Evolutionary conservation across 2,113 vertebrate genomes (phyloP).

Genomic region (Lophius piscatorius): DNA sequence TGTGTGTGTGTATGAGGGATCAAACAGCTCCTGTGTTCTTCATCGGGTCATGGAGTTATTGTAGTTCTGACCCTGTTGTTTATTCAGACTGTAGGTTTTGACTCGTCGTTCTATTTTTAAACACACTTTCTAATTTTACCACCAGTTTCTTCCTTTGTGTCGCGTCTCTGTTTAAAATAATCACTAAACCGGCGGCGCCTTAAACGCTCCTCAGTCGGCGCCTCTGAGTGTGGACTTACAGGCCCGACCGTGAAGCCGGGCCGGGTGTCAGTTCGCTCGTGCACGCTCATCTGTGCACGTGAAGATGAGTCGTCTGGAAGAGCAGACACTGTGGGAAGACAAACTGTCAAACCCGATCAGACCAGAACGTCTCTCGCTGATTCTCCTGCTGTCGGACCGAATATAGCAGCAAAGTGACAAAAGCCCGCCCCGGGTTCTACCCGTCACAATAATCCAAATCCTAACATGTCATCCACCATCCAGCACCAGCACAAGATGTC

Average conservation of each 20-base stretch:
- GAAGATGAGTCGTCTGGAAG: slow-evolving; percentile 32
- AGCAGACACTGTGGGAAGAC: slow-evolving; percentile 35
- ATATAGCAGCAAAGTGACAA: slow-evolving; percentile 64
- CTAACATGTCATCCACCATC: slow-evolving; percentile 46
- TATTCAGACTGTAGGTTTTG: slow-evolving; percentile 2
- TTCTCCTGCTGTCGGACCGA: slow-evolving; percentile 62
- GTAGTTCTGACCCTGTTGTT: slow-evolving; percentile 9
- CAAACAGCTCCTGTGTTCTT: slow-evolving; percentile 6
- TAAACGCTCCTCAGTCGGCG: slow-evolving; percentile 46
- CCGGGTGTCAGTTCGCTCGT: slow-evolving; percentile 42
- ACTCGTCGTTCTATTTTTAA: slow-evolving; percentile 44
- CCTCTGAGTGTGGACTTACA: too few relatives aligned
- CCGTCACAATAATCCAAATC: slow-evolving; percentile 56
- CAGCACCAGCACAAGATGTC: slow-evolving; percentile 34
- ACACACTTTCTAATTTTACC: slow-evolving; percentile 37
- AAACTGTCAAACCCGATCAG: slow-evolving; percentile 66
- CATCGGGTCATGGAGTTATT: neutral
- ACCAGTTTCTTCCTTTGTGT: slow-evolving; percentile 9
- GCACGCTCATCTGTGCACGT: slow-evolving; percentile 49
- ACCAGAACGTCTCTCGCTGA: slow-evolving; percentile 35
- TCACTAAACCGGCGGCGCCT: slow-evolving; percentile 36
- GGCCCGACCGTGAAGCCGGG: slow-evolving; percentile 1
- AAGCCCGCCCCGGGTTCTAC: slow-evolving; percentile 47
- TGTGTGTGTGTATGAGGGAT: too few relatives aligned
- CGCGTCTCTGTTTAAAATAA: slow-evolving; percentile 4